Percentiles rank a stretch among this genome's conserved stretches.
These are phyloP conservation scores for Borostomias antarcticus DNA, from an alignment of 2,797 vertebrate species.

Conservation along the genomic window DNA sequence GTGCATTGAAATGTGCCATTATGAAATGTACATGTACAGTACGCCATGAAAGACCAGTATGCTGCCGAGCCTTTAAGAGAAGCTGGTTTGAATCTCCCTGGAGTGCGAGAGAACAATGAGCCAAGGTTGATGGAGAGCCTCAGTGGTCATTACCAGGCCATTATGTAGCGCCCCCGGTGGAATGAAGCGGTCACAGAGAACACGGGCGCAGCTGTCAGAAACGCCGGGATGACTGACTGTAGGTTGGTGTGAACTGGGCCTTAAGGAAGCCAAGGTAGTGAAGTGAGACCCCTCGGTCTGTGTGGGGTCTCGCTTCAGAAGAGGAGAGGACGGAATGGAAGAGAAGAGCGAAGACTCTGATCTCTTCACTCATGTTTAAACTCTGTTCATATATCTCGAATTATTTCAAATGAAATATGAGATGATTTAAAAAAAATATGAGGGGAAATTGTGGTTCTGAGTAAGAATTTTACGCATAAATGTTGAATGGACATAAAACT, in stretches of 20 bases:
- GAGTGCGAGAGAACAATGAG: constrained; percentile 40
- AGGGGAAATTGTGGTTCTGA: no score
- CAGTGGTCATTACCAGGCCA: constrained; percentile 48
- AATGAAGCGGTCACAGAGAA: not conserved
- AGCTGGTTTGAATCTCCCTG: constrained; percentile 38
- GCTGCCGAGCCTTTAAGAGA: constrained; percentile 19
- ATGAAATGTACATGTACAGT: constrained; percentile 7
- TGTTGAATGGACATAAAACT: not conserved
- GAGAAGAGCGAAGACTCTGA: not conserved
- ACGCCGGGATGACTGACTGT: no score
- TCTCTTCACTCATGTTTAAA: not conserved
- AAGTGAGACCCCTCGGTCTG: no score
- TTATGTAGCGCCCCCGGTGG: constrained; percentile 44
- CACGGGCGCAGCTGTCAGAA: no score
- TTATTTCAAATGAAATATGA: no score
- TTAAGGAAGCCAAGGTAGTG: no score
- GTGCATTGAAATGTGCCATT: not conserved
- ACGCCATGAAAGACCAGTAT: constrained; percentile 19
- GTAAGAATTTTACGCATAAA: no score
- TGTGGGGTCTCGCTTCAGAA: no score
- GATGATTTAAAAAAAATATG: no score
- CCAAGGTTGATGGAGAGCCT: constrained; percentile 48
- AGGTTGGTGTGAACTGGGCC: no score
- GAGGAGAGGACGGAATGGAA: not conserved
- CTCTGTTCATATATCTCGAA: no score